These are phyloP conservation scores for Pantelozetes paolii DNA, from an alignment of 2,888 invertebrate genomes.

Conservation along the genomic window DNA sequence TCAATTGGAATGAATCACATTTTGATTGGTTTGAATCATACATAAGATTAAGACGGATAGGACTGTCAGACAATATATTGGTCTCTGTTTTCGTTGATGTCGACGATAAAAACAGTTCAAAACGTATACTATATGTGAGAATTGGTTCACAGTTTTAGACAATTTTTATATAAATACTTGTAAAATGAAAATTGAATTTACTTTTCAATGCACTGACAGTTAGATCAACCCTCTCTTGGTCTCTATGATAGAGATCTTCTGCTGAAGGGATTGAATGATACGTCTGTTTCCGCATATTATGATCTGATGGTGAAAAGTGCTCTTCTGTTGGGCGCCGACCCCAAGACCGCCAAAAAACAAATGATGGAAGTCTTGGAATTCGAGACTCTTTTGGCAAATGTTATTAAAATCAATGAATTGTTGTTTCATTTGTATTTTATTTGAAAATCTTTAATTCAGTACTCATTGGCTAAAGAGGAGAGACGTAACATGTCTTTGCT, in stretches of 20 bases:
- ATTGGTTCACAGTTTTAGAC: neutral
- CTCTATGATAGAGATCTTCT: constrained; percentile 70
- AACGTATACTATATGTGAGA: constrained; percentile 25
- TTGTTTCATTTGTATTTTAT: neutral
- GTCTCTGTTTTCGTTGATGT: constrained; percentile 13
- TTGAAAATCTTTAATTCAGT: constrained; percentile 56
- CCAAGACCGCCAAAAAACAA: constrained; percentile 9
- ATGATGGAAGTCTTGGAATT: constrained; percentile 65
- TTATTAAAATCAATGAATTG: constrained; percentile 56
- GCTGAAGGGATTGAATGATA: constrained; percentile 61
- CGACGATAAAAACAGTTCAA: constrained; percentile 32
- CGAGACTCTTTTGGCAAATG: constrained; percentile 84
- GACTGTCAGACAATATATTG: constrained; percentile 31
- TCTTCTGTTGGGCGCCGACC: constrained; percentile 76
- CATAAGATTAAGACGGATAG: constrained; percentile 28
- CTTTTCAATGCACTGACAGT: constrained; percentile 55
- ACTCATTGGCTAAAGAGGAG: constrained; percentile 79
- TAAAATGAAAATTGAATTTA: neutral
- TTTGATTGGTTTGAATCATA: constrained; percentile 35
- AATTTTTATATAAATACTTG: neutral
- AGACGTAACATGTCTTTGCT: constrained; percentile 80
- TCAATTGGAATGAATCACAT: constrained; percentile 26
- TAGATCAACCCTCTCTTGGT: constrained; percentile 81
- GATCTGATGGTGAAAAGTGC: constrained; percentile 69
- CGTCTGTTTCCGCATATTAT: constrained; percentile 66